phyloP scores from a whole-genome alignment of 2,113 vertebrate species.

The Hyla sarda region DNA sequence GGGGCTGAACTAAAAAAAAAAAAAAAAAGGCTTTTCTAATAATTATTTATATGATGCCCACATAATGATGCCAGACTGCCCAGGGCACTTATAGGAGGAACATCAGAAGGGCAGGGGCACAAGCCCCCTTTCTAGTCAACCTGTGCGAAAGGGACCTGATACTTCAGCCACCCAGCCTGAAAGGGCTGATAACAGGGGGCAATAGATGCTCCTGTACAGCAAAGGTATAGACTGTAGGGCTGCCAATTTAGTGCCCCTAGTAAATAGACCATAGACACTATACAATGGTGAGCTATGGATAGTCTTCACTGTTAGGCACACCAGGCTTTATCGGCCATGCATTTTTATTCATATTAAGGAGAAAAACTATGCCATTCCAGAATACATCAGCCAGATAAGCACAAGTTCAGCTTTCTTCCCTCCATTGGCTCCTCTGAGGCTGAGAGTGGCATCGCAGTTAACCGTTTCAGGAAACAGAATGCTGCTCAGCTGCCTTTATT shows the following conservation, averaged over 20 bases:
- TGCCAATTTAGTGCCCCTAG: not conserved
- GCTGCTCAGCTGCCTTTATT: slow-evolving; percentile 16
- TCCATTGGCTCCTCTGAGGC: not conserved
- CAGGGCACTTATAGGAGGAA: too few species aligned
- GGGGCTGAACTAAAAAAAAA: too few species aligned
- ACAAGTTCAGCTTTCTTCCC: not conserved
- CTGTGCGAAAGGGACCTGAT: not conserved
- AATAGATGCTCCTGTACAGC: not conserved
- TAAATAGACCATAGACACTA: not conserved
- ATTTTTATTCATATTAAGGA: not conserved
- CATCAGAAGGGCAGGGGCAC: too few species aligned
- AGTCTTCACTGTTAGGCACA: not conserved
- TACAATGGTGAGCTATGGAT: not conserved
- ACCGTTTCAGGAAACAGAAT: not conserved
- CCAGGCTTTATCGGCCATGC: not conserved
- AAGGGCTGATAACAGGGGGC: not conserved
- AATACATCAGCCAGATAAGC: not conserved
- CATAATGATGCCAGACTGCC: too few species aligned
- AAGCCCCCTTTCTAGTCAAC: too few species aligned
- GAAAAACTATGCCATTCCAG: not conserved
- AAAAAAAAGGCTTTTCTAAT: too few species aligned
- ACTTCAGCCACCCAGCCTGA: not conserved
- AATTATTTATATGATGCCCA: too few species aligned
- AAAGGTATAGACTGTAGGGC: not conserved
- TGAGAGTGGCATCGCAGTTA: not conserved